Percentiles rank a stretch among this genome's conserved stretches.
phyloP scores from a whole-genome alignment of 2,113 vertebrate species.

The Caranx ignobilis region DNA sequence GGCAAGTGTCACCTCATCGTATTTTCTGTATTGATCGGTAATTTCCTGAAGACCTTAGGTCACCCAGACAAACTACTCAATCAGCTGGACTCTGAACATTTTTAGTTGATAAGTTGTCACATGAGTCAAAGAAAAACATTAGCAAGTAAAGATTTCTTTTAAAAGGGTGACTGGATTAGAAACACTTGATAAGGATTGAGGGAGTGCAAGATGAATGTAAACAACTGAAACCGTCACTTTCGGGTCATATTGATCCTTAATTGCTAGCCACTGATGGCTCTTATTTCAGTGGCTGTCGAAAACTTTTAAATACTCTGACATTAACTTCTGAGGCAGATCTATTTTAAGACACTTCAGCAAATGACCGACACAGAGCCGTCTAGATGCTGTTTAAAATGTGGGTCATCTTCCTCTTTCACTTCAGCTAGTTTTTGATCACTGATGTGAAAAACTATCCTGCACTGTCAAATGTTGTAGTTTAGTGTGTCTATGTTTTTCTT shows the following conservation, averaged over 20 bases:
- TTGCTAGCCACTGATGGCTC: neutral
- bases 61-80: neutral
- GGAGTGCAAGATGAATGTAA: neutral
- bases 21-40: neutral
- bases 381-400: neutral
- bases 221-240: neutral
- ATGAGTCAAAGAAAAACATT: neutral
- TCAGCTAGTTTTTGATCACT: constrained; percentile 6
- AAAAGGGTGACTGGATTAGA: neutral
- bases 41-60: neutral
- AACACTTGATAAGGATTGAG: neutral
- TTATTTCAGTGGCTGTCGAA: neutral
- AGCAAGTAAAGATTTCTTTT: neutral
- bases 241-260: neutral
- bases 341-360: constrained; percentile 55
- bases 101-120: constrained; percentile 12
- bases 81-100: constrained; percentile 27
- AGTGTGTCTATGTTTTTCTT: neutral
- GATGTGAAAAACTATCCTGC: neutral
- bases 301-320: neutral
- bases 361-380: constrained; percentile 13
- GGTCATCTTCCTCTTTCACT: constrained; percentile 60
- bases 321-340: constrained; percentile 17
- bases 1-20: constrained; percentile 70
- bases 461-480: neutral